Base-by-base conservation (phyloP, 35 echinoderm and acorn worm genomes). In the Anneissia japonica region DNA sequence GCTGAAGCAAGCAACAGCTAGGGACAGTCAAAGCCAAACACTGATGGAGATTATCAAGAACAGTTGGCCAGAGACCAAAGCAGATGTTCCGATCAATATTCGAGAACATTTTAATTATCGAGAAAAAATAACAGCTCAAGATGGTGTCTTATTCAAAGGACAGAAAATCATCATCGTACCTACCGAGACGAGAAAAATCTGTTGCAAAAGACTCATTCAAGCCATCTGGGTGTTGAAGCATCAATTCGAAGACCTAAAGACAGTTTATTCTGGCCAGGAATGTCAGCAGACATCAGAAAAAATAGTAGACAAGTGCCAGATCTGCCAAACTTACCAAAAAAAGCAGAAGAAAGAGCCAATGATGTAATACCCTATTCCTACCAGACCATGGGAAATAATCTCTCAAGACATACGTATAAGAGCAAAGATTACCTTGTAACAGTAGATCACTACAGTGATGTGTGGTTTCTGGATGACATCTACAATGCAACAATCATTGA, bases 81-180 rank as follows among this genome's bases (percentile, higher is more conserved):
- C 80, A 0, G 83, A 89, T 45, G 87, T 89, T 19, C 82, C 82
- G 13, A 51, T 74, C 3, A 12, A n/a, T 13, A 81, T 86, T 34
- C 73, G 84, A 21, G 85, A 91, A 32, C 82, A 76, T 38, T 93
- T 77, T 56, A 84, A 45, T 38, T 82, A 35, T 72, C 41, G 41
- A 79, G 79, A 94, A 33, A 88, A 94, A 73, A 86, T 94, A 32
- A 91, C 90, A 32, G 90, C 83, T 12, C 84, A 87, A 75, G 87
- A 87, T 32, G 79, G 85, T 30, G 36, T 87, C 23, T 34, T 85
- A 7, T 87, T 35, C 73, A 87, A 82, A n/a, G 90, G 77, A 26
- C 43, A 55, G 84, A 82, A 46, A 86, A 79, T 84, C 77, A n/a
- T n/a, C n/a, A 43, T 87, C 46, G 73, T 91, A 29, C 90, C 64